These are phyloP conservation scores for Diabrotica balteata DNA, from an alignment of 2,888 invertebrate genomes.

Conservation along the genomic window DNA sequence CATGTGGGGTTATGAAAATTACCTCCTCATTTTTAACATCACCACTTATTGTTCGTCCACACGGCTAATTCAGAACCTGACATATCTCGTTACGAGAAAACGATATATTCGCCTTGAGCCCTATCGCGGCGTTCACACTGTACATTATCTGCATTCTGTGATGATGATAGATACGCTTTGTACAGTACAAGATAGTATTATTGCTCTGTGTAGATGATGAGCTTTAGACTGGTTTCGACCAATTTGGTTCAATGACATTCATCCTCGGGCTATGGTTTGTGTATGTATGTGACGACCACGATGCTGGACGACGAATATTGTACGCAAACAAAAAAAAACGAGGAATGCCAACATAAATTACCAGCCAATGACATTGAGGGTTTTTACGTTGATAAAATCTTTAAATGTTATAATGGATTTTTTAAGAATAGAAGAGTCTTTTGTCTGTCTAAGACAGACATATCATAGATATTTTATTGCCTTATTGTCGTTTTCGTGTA, in stretches of 20 bases:
- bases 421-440: too few relatives aligned
- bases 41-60: too few relatives aligned
- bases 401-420: not conserved
- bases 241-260: slow-evolving; percentile 56
- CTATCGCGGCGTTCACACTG: not conserved
- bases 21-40: too few relatives aligned
- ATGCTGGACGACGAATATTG: slow-evolving; percentile 11
- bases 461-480: too few relatives aligned
- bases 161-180: slow-evolving; percentile 51
- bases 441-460: too few relatives aligned
- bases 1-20: too few relatives aligned
- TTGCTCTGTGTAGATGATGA: slow-evolving; percentile 9
- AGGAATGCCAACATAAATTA: slow-evolving; percentile 19
- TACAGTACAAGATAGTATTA: slow-evolving; percentile 40
- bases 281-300: slow-evolving; percentile 4
- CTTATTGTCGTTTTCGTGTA: too few relatives aligned
- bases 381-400: slow-evolving; percentile 11
- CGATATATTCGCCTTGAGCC: too few relatives aligned
- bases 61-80: too few relatives aligned
- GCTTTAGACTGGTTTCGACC: slow-evolving; percentile 51
- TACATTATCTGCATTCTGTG: slow-evolving; percentile 39
- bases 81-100: too few relatives aligned
- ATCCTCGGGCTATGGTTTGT: slow-evolving; percentile 23
- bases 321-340: slow-evolving; percentile 16
- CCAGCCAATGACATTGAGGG: slow-evolving; percentile 10